Evolutionary conservation across 2,113 vertebrate species (phyloP).

Genomic region (Podarcis cretensis): DNA sequence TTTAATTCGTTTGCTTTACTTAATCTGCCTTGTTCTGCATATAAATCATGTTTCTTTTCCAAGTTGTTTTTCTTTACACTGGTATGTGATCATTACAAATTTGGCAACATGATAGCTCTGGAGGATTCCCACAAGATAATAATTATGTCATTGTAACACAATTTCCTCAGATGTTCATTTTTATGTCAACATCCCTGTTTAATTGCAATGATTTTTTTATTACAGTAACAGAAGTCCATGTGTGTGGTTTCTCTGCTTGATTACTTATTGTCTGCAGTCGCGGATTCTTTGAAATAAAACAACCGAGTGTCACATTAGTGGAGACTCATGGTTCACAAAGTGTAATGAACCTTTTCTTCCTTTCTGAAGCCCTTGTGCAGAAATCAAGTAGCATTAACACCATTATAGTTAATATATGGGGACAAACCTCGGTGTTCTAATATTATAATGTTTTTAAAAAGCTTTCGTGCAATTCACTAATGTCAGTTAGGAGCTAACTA

Average conservation of each 20-base stretch:
- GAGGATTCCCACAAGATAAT: slow-evolving; percentile 28
- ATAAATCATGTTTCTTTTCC: slow-evolving; percentile 40
- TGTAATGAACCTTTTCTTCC: not conserved
- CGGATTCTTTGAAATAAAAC: not conserved
- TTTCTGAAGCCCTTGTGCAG: too few relatives aligned
- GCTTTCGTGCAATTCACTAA: too few relatives aligned
- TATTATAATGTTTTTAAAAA: too few relatives aligned
- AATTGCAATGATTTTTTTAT: slow-evolving; percentile 11
- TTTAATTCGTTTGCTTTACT: slow-evolving; percentile 13
- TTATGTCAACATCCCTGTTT: slow-evolving; percentile 44
- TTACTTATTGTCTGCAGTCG: not conserved
- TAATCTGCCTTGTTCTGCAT: slow-evolving; percentile 31
- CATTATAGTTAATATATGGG: too few relatives aligned
- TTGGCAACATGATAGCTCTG: slow-evolving; percentile 7
- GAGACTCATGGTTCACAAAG: not conserved
- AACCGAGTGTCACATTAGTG: not conserved
- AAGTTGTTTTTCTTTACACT: slow-evolving; percentile 7
- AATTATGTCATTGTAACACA: slow-evolving; percentile 16
- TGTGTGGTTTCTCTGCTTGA: slow-evolving; percentile 5
- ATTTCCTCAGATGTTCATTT: slow-evolving; percentile 40
- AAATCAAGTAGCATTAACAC: too few relatives aligned
- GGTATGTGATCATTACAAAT: slow-evolving; percentile 18
- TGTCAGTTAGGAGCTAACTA: too few relatives aligned
- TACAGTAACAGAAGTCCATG: slow-evolving; percentile 13
- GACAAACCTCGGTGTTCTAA: too few relatives aligned